Base-by-base conservation (phyloP, 2,797 vertebrate genomes). In the Sebastes aleutianus region DNA sequence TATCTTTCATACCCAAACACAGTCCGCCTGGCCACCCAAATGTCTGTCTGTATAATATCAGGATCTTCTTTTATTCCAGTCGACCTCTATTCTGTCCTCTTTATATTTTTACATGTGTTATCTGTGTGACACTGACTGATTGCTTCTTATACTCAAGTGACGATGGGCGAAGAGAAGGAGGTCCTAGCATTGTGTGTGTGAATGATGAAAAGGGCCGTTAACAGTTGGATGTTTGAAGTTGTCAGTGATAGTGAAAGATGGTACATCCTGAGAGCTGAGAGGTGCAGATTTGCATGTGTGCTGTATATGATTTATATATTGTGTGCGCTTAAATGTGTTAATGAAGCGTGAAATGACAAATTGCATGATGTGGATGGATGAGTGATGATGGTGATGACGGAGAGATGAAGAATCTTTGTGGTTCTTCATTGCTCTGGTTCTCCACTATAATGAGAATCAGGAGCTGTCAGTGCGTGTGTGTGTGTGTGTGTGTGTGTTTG, bases 271-370 rank as follows among this genome's bases (percentile, higher is more conserved):
- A 54, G 56, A 74, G 54, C 61, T 39, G 11, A 69, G 67, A 75
- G 57, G n/a, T 72, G 58, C 43, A 47, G 56, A 56, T 75, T 26
- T 83, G 43, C 62, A 65, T 8, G 16, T 67, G 43, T 27, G 54
- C 54, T 70, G 27, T 26, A 13, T 29, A 4, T 47, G 20, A 18
- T 34, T 39, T 34, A 56, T 62, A 11, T 39, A 36, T 27, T 69
- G 27, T 58, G 18, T 43, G 64, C 6, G 20, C 34, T 10, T 70
- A n/a, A 27, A 65, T 64, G 16, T 80, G 65, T 59, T 47, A 82
- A 74, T 76, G 20, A 82, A 76, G 57, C 31, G 62, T 65, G 73
- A 69, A 86, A 79, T 80, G 74, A 74, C 74, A 80, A 43, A 80
- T 61, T 76, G 53, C 71, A n/a, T 56, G 39, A 72, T 47, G 53